Percentiles rank a stretch among this genome's conserved stretches.
Conservation (phyloP, 2,113 vertebrate species). For the Origma solitaria region DNA sequence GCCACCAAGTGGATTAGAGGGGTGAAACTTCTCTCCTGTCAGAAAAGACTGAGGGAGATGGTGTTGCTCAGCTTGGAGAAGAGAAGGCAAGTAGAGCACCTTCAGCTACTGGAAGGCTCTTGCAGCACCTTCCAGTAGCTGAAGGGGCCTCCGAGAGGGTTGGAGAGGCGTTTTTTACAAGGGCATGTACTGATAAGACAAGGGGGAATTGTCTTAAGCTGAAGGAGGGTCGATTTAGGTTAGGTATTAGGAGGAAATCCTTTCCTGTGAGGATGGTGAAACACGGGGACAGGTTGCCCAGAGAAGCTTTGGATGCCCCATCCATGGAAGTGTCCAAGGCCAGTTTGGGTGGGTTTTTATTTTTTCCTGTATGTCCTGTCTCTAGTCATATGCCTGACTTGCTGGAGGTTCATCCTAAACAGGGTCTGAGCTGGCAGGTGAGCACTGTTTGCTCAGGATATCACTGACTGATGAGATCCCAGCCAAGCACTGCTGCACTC, state of each 20-base stretch:
- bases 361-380: not conserved
- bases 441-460: not conserved
- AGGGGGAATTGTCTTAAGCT: rapidly evolving
- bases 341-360: not conserved
- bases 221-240: not conserved
- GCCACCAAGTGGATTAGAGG: not conserved
- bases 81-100: too few relatives aligned
- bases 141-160: too few relatives aligned
- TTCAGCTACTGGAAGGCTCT: too few relatives aligned
- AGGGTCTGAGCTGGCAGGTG: not conserved
- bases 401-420: not conserved
- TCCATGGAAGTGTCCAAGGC: too few relatives aligned
- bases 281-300: too few relatives aligned
- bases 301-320: too few relatives aligned
- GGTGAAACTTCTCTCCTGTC: not conserved
- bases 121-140: not conserved
- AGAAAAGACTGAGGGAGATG: not conserved
- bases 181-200: not conserved
- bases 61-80: not conserved
- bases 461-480: not conserved
- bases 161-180: not conserved
- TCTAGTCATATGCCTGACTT: not conserved
- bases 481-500: not conserved
- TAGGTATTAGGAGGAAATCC: not conserved
- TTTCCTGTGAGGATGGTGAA: too few relatives aligned